Evolutionary conservation across 2,888 invertebrate species (phyloP), one percentile per base, ranked within the genome.

Genomic region (Drosophila anomalata): DNA sequence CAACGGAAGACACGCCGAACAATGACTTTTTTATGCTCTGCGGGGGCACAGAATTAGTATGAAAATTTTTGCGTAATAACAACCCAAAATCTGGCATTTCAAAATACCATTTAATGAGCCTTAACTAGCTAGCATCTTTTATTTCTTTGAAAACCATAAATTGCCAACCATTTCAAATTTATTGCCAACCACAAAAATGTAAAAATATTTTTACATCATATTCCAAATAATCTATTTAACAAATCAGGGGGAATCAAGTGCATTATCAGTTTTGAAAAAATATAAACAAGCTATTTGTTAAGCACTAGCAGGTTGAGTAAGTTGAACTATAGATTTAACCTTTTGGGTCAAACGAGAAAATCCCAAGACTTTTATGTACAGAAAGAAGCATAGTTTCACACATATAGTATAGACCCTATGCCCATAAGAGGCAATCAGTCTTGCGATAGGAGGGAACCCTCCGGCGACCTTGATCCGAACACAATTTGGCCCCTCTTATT

Each of bases 401-500:
- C 17, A 8, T 17, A 20, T 39, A 24, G 14, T 14, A 14, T 20
- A 20, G 20, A 9, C 8, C 6, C 42, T 12, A 58, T n/a, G 14
- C 61, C 60, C 61, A 62, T 48, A 59, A 48, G 60, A 42, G 65
- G 63, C 63, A 65, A 63, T 67, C 56, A 44, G 33, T 56, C 36
- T 50, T 66, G 56, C 48, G 66, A 67, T 67, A 46, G 56, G 48
- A 48, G 41, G 9, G 22, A 56, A 22, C 29, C 14, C 33, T 36
- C 20, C 41, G 44, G 39, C 36, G 66, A 67, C 66, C 66, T 67
- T 67, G 66, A 67, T 67, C 66, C 57, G 50, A 50, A 44, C 48
- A 56, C 67, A 67, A 50, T 67, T 67, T 46, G 66, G 67, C 56
- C 66, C 50, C 67, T 46, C 66, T 67, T 41, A 67, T 56, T 68